phyloP scores from a whole-genome alignment of 2,888 invertebrate genomes.

The Adela reaumurella region DNA sequence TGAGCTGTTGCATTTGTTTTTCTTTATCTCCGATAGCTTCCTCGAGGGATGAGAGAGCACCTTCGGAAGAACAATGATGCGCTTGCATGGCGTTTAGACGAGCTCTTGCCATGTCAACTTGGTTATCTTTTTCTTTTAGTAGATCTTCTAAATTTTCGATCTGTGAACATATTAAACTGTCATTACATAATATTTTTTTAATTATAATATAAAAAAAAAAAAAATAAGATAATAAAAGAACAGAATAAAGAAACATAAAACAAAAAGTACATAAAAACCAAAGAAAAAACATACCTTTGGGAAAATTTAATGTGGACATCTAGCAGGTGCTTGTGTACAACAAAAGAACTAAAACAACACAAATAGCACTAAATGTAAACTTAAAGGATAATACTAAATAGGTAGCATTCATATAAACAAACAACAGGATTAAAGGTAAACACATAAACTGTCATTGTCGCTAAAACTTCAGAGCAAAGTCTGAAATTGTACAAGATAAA shows the following conservation, averaged over 20 bases:
- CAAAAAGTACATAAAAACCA: conserved; percentile 13
- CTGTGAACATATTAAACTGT: conserved; percentile 45
- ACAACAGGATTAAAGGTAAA: too few species aligned
- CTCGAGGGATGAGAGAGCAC: conserved; percentile 87
- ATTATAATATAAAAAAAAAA: conserved; percentile 9
- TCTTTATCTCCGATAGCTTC: conserved; percentile 96
- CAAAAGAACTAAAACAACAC: conserved; percentile 7
- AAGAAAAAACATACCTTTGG: conserved; percentile 14
- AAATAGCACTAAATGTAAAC: conserved; percentile 1
- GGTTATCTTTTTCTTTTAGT: conserved; percentile 96
- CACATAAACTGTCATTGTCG: too few species aligned
- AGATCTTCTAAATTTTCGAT: conserved; percentile 97
- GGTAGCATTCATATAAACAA: too few species aligned
- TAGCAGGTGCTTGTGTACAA: conserved; percentile 7
- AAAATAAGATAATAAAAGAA: too few species aligned
- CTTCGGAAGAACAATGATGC: conserved; percentile 91
- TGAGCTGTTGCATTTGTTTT: conserved; percentile 90
- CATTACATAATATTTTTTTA: conserved; percentile 5
- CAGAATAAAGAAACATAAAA: too few species aligned
- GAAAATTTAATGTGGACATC: conserved; percentile 7
- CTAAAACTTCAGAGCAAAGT: too few species aligned
- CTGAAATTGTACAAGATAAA: too few species aligned
- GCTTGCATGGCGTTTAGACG: conserved; percentile 90
- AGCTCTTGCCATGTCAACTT: conserved; percentile 92
- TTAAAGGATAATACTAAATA: too few species aligned